Evolutionary conservation across 2,113 vertebrate genomes (phyloP), one percentile per base, ranked within the genome.

Genomic region (Amblyornis subalaris): DNA sequence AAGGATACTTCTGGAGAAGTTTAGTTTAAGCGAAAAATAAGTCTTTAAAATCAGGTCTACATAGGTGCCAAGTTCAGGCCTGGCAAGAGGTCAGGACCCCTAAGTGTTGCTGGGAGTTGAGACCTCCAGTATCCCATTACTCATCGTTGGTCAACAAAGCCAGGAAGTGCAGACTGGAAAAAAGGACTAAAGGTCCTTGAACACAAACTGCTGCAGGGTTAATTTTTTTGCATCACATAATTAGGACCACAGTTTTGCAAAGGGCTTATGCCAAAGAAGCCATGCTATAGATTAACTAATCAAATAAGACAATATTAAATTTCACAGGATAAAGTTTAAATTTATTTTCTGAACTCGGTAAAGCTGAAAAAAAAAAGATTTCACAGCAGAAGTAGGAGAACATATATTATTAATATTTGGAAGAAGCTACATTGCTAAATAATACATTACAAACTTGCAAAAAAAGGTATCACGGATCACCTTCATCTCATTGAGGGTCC

Each of bases 381-480:
- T 85, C 78, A 75, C 45, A 79, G 50, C 38, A 94, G 71, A 88
- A 76, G 51, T 67, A 31, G 22, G 12, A 94, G 74, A 66, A 72
- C 26, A 89, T 95, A 9, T 38, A 85, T 93, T 91, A 95, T 96
- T 95, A 88, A 94, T 91, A 73, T 26, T 79, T 85, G 26, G 35
- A 93, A 87, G 81, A 58, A 85, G 38, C 50, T 92, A 54, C 16
- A 25, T 15, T 82, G 74, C 70, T 96, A 83, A 96, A 94, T 95
- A 95, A 96, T 93, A 87, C 67, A 97, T 97, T 80, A 94, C 13
- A 95, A 76, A 17, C 64, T 77, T 90, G 42, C 26, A 10, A 83
- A 81, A 91, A 90, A 45, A 21, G 2, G 4, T 33, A 50, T 69
- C 57, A n/a, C 0, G 0, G 60, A 93, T 74, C 57, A 86, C 85